Percentiles rank a stretch among this genome's conserved stretches.
phyloP scores from a whole-genome alignment of 2,888 invertebrate genomes.

The Chelonus formosanus region DNA sequence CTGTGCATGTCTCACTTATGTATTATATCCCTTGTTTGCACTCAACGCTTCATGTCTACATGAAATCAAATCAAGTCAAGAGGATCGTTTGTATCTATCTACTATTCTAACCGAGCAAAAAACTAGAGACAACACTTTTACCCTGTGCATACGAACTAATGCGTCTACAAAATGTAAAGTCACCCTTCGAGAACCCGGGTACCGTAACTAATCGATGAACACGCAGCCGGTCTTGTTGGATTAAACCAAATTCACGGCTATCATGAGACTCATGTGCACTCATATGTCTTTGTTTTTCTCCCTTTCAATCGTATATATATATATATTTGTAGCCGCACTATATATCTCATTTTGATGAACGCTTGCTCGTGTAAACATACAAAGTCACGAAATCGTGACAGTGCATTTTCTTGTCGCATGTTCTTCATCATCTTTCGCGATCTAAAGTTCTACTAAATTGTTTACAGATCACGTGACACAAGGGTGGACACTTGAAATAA shows the following conservation, averaged over 20 bases:
- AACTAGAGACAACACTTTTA: too few relatives aligned
- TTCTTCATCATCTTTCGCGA: not conserved
- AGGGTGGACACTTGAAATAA: constrained; percentile 44
- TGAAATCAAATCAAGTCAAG: constrained; percentile 34
- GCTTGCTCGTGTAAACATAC: constrained; percentile 16
- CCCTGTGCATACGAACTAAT: constrained; percentile 14
- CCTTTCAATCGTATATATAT: constrained; percentile 1
- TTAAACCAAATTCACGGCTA: constrained; percentile 49
- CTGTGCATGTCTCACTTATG: too few relatives aligned
- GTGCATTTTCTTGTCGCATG: not conserved
- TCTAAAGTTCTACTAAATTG: constrained; percentile 44
- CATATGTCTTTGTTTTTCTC: constrained; percentile 1
- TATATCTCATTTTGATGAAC: constrained; percentile 28
- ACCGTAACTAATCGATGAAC: constrained; percentile 64
- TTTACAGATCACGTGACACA: constrained; percentile 56
- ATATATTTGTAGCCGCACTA: constrained; percentile 3
- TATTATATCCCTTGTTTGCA: constrained; percentile 6
- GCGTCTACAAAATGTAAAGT: constrained; percentile 38
- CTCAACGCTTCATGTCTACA: constrained; percentile 7
- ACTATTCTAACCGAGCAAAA: constrained; percentile 19
- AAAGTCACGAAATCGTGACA: not conserved
- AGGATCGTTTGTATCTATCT: constrained; percentile 14
- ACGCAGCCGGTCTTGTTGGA: constrained; percentile 56
- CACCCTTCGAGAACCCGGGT: constrained; percentile 55
- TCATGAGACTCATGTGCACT: constrained; percentile 25